These are phyloP conservation scores for Mayetiola destructor DNA, from an alignment of 2,888 invertebrate genomes.

Conservation along the genomic window DNA sequence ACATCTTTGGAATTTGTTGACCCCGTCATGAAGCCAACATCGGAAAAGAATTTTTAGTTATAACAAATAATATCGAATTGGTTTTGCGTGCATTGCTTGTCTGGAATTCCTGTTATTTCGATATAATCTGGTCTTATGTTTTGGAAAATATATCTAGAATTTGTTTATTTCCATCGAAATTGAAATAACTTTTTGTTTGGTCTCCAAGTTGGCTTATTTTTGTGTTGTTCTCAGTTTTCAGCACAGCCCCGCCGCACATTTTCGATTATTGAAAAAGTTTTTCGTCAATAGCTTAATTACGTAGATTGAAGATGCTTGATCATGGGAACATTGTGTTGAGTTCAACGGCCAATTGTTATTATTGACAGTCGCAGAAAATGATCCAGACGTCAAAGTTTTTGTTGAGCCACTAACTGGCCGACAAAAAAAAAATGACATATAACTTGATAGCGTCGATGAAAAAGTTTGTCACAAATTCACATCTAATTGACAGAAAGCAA, in stretches of 20 bases:
- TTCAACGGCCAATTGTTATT: background rate
- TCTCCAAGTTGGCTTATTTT: background rate
- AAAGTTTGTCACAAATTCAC: background rate
- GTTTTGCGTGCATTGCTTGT: background rate
- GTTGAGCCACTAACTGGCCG: no score
- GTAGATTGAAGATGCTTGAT: background rate
- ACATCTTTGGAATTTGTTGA: background rate
- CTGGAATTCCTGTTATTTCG: background rate
- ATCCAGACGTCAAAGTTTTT: no score
- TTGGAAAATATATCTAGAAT: no score
- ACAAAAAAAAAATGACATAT: background rate
- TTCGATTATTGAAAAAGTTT: conserved; percentile 10
- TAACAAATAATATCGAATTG: background rate
- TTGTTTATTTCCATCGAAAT: background rate
- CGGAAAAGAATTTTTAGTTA: background rate
- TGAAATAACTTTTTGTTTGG: background rate
- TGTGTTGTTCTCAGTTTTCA: background rate
- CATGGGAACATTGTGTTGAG: background rate
- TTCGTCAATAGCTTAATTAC: background rate
- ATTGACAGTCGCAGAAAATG: no score
- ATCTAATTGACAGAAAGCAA: background rate
- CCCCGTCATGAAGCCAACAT: background rate
- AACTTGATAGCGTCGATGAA: background rate
- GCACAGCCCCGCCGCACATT: background rate
- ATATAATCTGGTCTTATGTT: background rate